These are phyloP conservation scores for Aphelocoma coerulescens DNA, from an alignment of 2,113 vertebrate genomes.

Conservation along the genomic window DNA sequence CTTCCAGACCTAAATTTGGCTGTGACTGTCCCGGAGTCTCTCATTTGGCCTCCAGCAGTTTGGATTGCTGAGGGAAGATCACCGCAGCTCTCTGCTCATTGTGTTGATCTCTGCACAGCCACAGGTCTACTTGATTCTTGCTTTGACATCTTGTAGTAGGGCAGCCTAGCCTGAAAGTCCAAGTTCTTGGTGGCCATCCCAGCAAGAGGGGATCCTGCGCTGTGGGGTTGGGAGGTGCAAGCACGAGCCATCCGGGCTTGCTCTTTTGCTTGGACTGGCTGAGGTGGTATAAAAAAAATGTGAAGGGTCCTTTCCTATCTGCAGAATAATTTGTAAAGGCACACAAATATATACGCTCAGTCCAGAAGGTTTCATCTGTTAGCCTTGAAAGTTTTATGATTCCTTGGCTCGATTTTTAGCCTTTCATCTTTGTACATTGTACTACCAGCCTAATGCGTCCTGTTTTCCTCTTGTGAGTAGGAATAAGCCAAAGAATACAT, in stretches of 20 bases:
- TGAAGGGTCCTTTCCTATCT: neutral
- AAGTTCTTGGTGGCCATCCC: neutral
- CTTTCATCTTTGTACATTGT: neutral
- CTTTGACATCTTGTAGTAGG: neutral
- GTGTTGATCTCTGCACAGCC: neutral
- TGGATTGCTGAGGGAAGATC: neutral
- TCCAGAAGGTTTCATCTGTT: neutral
- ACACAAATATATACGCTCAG: neutral
- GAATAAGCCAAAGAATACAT: neutral
- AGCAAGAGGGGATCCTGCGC: neutral
- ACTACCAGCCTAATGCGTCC: neutral
- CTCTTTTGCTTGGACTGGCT: neutral
- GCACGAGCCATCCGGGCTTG: rapidly evolving
- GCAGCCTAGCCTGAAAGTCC: neutral
- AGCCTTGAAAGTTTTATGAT: neutral
- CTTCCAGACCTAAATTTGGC: neutral
- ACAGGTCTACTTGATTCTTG: neutral
- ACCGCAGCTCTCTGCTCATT: neutral
- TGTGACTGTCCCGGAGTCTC: neutral
- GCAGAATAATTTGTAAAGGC: neutral
- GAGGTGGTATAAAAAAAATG: neutral
- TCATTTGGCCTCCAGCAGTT: neutral
- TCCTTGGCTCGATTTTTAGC: neutral
- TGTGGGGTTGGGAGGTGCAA: rapidly evolving
- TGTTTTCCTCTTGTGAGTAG: neutral